These are phyloP conservation scores for Salvator merianae DNA, from an alignment of 2,113 vertebrate species.

Conservation along the genomic window DNA sequence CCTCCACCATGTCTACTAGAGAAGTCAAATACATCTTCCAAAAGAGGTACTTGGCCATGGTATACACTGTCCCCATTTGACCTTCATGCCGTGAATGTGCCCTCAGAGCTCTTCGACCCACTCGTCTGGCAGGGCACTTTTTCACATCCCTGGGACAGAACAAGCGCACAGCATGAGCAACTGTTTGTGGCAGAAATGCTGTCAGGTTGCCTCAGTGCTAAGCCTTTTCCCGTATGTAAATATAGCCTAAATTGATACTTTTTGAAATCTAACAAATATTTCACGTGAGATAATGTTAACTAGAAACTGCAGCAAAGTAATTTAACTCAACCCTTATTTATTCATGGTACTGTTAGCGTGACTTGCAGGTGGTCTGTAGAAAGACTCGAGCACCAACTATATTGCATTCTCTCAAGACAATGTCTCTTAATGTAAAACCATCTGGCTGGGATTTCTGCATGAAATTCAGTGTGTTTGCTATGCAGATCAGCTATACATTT, in stretches of 20 bases:
- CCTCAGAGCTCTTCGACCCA: too few species aligned
- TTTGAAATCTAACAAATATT: background rate
- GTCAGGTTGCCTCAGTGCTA: too few species aligned
- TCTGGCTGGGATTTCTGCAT: conserved; percentile 82
- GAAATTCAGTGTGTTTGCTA: conserved; percentile 79
- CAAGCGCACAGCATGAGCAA: too few species aligned
- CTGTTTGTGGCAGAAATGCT: too few species aligned
- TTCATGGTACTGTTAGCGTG: conserved; percentile 65
- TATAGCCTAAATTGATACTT: conserved; percentile 43
- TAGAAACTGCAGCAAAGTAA: conserved; percentile 65
- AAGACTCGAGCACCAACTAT: conserved; percentile 71
- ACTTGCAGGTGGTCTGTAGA: conserved; percentile 74
- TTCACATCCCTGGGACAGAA: too few species aligned
- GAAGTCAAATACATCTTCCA: too few species aligned
- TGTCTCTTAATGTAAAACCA: conserved; percentile 85
- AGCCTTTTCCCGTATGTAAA: background rate
- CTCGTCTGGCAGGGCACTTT: too few species aligned
- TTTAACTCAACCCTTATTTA: conserved; percentile 63
- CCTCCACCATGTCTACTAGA: too few species aligned
- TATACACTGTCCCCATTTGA: too few species aligned
- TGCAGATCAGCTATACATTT: conserved; percentile 84
- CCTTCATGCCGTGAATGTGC: too few species aligned
- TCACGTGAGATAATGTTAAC: conserved; percentile 35
- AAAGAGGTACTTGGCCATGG: too few species aligned
- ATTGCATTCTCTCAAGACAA: conserved; percentile 83